Evolutionary conservation across 1,140 invertebrate genomes (phyloP).

Genomic region (Sinonovacula constricta): DNA sequence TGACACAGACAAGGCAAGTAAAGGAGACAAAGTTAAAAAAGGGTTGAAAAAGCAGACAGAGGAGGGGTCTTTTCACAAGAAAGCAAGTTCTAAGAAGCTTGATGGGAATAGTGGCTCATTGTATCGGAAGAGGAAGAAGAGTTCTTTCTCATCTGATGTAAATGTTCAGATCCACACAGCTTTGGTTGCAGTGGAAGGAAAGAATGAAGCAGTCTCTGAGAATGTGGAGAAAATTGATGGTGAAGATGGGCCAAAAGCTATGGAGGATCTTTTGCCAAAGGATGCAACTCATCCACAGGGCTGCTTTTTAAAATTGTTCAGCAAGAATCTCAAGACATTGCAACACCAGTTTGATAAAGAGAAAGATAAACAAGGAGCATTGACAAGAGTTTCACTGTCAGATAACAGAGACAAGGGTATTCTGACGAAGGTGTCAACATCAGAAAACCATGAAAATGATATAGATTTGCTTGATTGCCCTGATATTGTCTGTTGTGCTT

Average conservation of each 20-base stretch:
- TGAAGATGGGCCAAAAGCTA: not conserved
- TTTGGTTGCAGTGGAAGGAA: not conserved
- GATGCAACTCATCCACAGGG: constrained; percentile 34
- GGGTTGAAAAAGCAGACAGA: not conserved
- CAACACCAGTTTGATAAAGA: constrained; percentile 46
- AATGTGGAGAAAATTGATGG: constrained; percentile 6
- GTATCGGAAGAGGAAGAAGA: not conserved
- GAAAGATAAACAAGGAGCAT: constrained; percentile 5
- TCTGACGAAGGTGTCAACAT: not conserved
- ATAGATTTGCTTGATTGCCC: constrained; percentile 11
- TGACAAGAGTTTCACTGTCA: not conserved
- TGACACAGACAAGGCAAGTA: not conserved
- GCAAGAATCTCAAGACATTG: constrained; percentile 53
- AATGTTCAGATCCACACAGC: not conserved
- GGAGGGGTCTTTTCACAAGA: not conserved
- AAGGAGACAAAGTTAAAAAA: not conserved
- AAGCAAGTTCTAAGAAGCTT: not conserved
- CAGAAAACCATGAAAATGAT: not conserved
- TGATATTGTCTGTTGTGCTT: constrained; percentile 29
- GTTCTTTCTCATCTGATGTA: not conserved
- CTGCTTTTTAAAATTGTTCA: constrained; percentile 58
- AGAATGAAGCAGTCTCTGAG: not conserved
- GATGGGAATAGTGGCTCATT: not conserved
- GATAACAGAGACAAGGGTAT: not conserved
- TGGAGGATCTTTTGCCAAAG: not conserved